Conservation (phyloP, 2,113 vertebrate genomes). For the Otis tarda region DNA sequence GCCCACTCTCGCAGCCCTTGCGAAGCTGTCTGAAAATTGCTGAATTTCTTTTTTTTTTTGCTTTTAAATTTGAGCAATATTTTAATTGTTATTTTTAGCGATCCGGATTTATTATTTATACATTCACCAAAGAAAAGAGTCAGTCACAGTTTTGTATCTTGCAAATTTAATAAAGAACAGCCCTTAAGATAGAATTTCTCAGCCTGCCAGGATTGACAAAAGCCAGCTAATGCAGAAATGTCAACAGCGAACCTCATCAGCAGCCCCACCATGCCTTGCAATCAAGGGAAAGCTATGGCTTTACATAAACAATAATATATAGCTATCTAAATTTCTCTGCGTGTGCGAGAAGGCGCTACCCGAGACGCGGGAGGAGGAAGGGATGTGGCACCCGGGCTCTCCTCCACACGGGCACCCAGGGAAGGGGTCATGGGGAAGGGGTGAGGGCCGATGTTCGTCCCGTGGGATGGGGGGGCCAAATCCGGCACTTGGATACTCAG, state of each 20-base stretch:
- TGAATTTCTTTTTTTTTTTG: neutral
- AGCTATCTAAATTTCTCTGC: slow-evolving; percentile 27
- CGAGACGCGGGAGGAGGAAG: neutral
- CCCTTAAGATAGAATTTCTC: slow-evolving; percentile 82
- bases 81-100: slow-evolving; percentile 76
- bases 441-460: neutral
- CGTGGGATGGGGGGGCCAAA: neutral
- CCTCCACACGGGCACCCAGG: accelerated
- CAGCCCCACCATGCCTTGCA: slow-evolving; percentile 65
- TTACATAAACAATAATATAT: slow-evolving; percentile 69
- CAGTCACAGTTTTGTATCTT: slow-evolving; percentile 81
- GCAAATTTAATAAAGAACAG: slow-evolving; percentile 84
- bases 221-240: slow-evolving; percentile 80
- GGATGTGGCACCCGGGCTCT: neutral
- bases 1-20: neutral
- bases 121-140: slow-evolving; percentile 77
- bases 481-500: accelerated
- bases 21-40: slow-evolving; percentile 8
- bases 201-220: slow-evolving; percentile 79
- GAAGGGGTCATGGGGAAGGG: neutral
- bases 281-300: slow-evolving; percentile 58
- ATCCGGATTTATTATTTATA: slow-evolving; percentile 73
- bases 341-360: neutral
- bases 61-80: slow-evolving; percentile 69
- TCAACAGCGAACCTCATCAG: slow-evolving; percentile 77